Conservation (phyloP, 2,113 vertebrate genomes). For the Mesocricetus auratus region DNA sequence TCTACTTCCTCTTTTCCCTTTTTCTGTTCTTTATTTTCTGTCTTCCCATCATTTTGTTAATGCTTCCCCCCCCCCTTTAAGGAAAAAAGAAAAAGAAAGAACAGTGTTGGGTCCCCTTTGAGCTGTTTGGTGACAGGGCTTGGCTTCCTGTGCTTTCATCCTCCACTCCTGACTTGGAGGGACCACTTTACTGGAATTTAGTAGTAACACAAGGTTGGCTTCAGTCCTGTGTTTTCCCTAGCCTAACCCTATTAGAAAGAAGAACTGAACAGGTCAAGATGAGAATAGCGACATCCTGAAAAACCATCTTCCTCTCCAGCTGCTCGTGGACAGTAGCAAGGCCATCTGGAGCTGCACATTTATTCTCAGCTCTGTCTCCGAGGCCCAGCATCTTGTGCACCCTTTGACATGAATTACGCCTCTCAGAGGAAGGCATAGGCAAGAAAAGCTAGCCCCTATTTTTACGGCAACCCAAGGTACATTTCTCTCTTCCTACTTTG, state of each 20-base stretch:
- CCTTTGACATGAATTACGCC: background rate
- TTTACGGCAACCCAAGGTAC: background rate
- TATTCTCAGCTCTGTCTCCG: background rate
- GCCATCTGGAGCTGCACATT: background rate
- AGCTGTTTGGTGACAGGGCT: slow-evolving; percentile 64
- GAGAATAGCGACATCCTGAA: background rate
- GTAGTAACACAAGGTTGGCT: slow-evolving; percentile 45
- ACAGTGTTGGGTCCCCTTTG: slow-evolving; percentile 74
- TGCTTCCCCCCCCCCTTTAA: slow-evolving; percentile 70
- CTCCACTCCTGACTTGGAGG: slow-evolving; percentile 77
- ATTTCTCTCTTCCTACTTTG: background rate
- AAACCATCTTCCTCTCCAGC: background rate
- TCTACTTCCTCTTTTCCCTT: slow-evolving; percentile 76
- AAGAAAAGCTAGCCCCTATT: background rate
- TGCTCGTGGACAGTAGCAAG: background rate
- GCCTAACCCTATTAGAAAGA: slow-evolving; percentile 8
- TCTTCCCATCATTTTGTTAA: slow-evolving; percentile 76
- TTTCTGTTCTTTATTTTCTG: slow-evolving; percentile 83
- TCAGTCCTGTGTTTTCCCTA: slow-evolving; percentile 34
- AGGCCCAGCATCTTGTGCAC: background rate
- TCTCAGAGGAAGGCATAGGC: background rate
- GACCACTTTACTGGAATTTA: slow-evolving; percentile 61
- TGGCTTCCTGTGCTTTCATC: slow-evolving; percentile 70
- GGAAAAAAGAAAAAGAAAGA: slow-evolving; percentile 7
- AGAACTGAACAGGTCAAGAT: background rate